phyloP scores from a whole-genome alignment of 2,797 vertebrate genomes.

The Cygnus olor region DNA sequence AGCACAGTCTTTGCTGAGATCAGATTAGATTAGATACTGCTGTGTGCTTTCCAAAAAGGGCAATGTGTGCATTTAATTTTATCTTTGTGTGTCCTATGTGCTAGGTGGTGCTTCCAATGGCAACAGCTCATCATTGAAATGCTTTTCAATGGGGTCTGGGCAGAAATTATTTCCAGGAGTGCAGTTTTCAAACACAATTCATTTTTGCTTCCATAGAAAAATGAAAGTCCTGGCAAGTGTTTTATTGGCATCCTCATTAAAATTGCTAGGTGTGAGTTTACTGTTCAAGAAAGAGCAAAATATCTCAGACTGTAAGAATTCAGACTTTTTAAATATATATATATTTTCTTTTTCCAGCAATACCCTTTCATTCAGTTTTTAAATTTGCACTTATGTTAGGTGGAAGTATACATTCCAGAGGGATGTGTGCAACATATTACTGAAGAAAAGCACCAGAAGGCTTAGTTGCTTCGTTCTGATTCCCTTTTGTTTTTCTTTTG shows the following conservation, averaged over 20 bases:
- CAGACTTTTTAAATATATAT: neutral
- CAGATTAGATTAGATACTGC: neutral
- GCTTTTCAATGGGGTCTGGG: neutral
- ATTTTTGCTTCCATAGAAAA: neutral
- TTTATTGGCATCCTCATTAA: neutral
- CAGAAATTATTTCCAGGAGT: neutral
- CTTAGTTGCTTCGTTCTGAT: neutral
- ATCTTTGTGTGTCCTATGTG: neutral
- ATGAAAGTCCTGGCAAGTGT: neutral
- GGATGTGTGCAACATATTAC: neutral
- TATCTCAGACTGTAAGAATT: neutral
- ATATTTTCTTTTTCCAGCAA: too few species aligned
- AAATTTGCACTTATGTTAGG: neutral
- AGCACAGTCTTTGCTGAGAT: neutral
- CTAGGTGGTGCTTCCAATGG: conserved; percentile 36
- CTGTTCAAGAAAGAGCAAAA: neutral
- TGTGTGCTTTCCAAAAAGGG: neutral
- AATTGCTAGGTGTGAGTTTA: neutral
- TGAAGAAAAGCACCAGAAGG: neutral
- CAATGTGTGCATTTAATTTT: conserved; percentile 24
- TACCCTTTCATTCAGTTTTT: neutral
- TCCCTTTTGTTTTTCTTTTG: neutral
- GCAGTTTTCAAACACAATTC: neutral
- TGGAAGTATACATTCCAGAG: neutral
- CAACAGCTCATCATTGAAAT: neutral